Percentiles rank a stretch among this genome's conserved stretches.
Conservation (phyloP, 2,888 invertebrate species). For the Erannis defoliaria region DNA sequence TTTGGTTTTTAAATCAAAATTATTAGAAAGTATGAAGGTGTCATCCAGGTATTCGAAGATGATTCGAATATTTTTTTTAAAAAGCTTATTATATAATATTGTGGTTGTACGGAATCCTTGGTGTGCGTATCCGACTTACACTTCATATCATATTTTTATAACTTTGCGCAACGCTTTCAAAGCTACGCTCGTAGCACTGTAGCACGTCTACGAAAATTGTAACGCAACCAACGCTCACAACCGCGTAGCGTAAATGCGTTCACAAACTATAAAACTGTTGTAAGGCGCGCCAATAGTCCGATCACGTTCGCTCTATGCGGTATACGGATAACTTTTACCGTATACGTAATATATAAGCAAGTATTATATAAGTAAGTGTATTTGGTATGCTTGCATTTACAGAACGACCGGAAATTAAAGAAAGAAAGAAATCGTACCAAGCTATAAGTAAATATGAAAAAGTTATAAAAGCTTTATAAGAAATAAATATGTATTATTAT, state of each 20-base stretch:
- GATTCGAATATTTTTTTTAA: no score
- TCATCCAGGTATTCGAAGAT: no score
- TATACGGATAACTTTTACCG: constrained; percentile 23
- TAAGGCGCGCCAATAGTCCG: constrained; percentile 31
- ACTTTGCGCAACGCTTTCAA: background rate
- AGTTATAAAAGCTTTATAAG: background rate
- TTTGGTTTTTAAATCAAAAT: no score
- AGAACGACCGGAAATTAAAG: constrained; percentile 9
- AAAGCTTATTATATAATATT: no score
- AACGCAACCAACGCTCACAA: background rate
- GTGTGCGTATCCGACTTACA: no score
- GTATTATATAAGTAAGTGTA: no score
- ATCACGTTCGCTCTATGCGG: constrained; percentile 32
- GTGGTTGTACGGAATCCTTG: no score
- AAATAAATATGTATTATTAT: no score
- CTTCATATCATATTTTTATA: background rate
- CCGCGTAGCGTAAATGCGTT: constrained; percentile 14
- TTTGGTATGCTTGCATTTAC: background rate
- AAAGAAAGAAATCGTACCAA: background rate
- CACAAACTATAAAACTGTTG: constrained; percentile 28
- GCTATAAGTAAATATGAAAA: background rate
- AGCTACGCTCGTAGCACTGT: constrained; percentile 12
- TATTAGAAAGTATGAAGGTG: no score
- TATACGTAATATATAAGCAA: background rate
- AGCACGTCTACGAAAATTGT: constrained; percentile 16